Evolutionary conservation across 2,888 invertebrate species (phyloP).

Genomic region (Euplagia quadripunctaria): DNA sequence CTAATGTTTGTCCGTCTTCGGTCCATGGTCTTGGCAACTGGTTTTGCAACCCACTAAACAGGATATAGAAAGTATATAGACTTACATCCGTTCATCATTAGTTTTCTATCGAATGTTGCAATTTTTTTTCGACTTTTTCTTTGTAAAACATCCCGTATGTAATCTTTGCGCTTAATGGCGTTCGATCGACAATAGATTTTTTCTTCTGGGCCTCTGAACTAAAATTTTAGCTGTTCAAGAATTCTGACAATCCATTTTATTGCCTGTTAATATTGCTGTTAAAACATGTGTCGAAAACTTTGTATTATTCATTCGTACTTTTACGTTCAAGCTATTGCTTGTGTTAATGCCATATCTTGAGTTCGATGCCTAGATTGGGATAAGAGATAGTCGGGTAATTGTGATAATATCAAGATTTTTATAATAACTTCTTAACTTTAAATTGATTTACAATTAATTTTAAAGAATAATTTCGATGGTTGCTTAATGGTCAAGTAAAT

Average conservation of each 20-base stretch:
- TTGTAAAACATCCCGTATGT: not conserved
- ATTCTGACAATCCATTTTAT: not conserved
- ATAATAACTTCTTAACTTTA: not conserved
- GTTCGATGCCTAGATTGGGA: not conserved
- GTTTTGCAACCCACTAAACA: slow-evolving; percentile 73
- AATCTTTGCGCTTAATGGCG: not conserved
- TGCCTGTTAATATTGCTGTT: not conserved
- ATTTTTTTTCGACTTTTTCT: slow-evolving; percentile 26
- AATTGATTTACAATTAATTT: not conserved
- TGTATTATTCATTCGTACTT: too few species aligned
- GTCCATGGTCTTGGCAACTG: slow-evolving; percentile 54
- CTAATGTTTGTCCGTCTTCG: slow-evolving; percentile 51
- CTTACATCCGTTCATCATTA: slow-evolving; percentile 42
- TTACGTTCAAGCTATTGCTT: too few species aligned
- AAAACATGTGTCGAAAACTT: too few species aligned
- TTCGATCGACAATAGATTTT: not conserved
- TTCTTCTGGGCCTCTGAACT: not conserved
- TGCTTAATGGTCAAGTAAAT: not conserved
- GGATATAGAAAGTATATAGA: slow-evolving; percentile 74
- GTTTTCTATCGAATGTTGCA: slow-evolving; percentile 40
- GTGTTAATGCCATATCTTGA: not conserved
- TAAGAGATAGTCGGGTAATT: not conserved
- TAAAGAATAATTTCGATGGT: not conserved
- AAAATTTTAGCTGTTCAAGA: not conserved
- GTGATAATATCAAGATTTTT: not conserved